Evolutionary conservation across 2,888 invertebrate genomes (phyloP), one percentile per base, ranked within the genome.

Genomic region (Operophtera brumata): DNA sequence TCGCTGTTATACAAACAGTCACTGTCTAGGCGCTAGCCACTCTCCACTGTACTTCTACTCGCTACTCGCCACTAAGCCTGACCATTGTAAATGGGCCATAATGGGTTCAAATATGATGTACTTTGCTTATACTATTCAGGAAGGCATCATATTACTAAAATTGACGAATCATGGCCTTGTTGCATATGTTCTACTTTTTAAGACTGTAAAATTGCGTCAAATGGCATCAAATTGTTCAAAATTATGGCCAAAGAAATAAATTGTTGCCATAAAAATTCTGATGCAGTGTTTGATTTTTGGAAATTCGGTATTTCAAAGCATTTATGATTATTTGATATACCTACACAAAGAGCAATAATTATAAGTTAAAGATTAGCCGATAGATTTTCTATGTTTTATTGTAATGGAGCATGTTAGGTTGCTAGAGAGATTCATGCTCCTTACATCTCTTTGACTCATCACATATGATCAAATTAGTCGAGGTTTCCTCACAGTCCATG

Each of bases 241-340:
- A 50, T 47, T 35, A 54, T 45, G 59, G 60, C 62, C 64, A 64
- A 64, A 64, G 62, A 64, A 44, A n/a, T n/a, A 32, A 47, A 49
- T 32, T 44, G 26, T 39, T 54, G 57, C 57, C 57, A 61, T 64
- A 44, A 10, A 49, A 43, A 47, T 48, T 30, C 9, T 30, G 20
- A 20, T 26, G 25, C 10, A 45, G 5, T 41, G 35, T 51, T 30
- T 49, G 44, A 34, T 49, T 40, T 2, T 45, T 26, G 25, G 11
- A 44, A 36, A 41, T n/a, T 41, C n/a, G 26, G 41, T 28, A 3
- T 5, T 53, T 48, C 37, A 48, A 48, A 50, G 50, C 30, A 8
- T 35, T 35, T 11, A 14, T 8, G n/a, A 30, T 26, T n/a, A n/a
- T n/a, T n/a, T 20, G 20, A 20, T 20, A 20, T 20, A 20, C 20